Evolutionary conservation across 2,888 invertebrate genomes (phyloP), one percentile per base, ranked within the genome.

Genomic region (Galerucella calmariensis): DNA sequence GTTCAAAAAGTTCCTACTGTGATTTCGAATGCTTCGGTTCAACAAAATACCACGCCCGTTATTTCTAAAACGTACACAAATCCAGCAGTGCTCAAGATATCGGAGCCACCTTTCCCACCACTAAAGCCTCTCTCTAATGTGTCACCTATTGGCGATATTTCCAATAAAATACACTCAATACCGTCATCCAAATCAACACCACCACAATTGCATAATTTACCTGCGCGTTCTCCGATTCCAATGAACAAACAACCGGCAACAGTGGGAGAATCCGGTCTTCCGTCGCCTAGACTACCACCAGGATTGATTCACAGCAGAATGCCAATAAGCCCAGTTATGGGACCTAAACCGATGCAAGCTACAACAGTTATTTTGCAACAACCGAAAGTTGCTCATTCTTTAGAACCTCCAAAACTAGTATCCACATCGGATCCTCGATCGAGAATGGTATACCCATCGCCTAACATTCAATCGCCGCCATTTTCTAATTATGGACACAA

Each of bases 311-410:
- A 90, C 74, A 91, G 89, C 81, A 85, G 92, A 65, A 85, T 92
- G 74, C 91, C 92, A 44, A 90, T 91, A 59, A 90, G 91, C 35
- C 90, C 92, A 56, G 89, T 91, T 41, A 86, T 91, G 80, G 90
- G 90, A 80, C 87, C 91, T 8, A 92, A 92, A 85, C 90, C 91
- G 76, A 82, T 91, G 53, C 90, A 88, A 83, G 84, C 89, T 1
- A 89, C 88, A 72, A 90, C 89, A 73, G 85, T 87, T 48, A 80
- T 86, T 71, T 79, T 88, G 56, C 87, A 87, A 67, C 88, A 88
- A 77, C 81, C 88, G 2, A 86, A 81, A 27, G 77, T 84, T 20
- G 86, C 86, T 6, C 85, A 85, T 73, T 75, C 83, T 56, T 79
- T 84, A 10, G 85, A 86, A 78, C 83, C 84, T 58, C 84, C 84